Percentiles rank a stretch among this genome's conserved stretches.
These are phyloP conservation scores for Microcebus lehilahytsara DNA, from an alignment of 2,113 vertebrate genomes.

Conservation along the genomic window DNA sequence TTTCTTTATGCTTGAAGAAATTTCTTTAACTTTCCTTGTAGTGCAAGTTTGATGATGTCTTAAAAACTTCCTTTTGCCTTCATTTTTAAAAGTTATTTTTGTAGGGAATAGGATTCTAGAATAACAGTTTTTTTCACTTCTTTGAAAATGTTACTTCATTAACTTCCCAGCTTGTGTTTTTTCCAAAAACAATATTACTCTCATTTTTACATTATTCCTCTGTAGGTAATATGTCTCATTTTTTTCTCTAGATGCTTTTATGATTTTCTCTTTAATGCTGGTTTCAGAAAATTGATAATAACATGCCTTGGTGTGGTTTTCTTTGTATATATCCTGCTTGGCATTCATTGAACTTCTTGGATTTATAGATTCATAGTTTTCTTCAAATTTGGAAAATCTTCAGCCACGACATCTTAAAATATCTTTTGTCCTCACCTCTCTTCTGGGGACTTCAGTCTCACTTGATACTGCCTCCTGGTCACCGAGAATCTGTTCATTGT, in stretches of 20 bases:
- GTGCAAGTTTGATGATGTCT: not conserved
- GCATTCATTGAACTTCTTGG: not conserved
- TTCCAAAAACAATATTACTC: fast-evolving
- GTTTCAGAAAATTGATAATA: not conserved
- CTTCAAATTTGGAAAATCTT: not conserved
- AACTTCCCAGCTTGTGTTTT: not conserved
- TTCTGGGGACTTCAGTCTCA: not conserved
- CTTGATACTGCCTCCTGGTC: not conserved
- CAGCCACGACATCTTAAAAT: not conserved
- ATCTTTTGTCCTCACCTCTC: too few species aligned
- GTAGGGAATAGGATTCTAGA: not conserved
- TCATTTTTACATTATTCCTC: fast-evolving
- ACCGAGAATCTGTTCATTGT: not conserved
- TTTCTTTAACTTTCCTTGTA: not conserved
- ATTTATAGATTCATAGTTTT: not conserved
- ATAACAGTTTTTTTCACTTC: fast-evolving
- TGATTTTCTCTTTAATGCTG: not conserved
- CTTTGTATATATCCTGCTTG: not conserved
- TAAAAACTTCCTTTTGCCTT: not conserved
- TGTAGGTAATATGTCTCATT: fast-evolving
- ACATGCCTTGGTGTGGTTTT: not conserved
- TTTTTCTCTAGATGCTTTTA: not conserved
- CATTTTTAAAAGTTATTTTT: not conserved
- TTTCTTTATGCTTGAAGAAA: not conserved
- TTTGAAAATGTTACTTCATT: fast-evolving